Base-by-base conservation (phyloP, 2,888 invertebrate genomes). In the Heliconius cydno region DNA sequence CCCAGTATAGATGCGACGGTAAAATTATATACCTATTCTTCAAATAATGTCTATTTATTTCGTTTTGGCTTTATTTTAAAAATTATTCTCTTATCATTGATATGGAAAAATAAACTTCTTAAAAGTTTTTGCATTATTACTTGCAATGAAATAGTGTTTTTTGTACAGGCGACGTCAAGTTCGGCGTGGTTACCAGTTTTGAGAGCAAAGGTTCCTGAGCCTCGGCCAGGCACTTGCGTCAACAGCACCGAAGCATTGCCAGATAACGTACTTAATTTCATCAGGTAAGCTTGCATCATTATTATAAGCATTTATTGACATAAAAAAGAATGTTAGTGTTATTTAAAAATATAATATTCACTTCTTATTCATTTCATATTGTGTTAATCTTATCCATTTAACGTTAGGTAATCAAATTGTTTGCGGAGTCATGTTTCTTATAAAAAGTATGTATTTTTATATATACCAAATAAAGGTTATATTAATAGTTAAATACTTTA, bases 131-230 rank as follows among this genome's bases (percentile, higher is more conserved):
- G 22, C 15, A 9, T 30, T 7, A 30, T 12, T 15, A 25, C 28
- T 65, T 13, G 57, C n/a, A 57, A n/a, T 15, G 3, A 41, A 41
- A 70, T 13, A 70, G n/a, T 68, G 25, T 79, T 38, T 81, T 57
- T 68, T 78, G 38, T 63, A 34, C 83, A 97, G 94, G 95, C 96
- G 0, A 95, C 96, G 0, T 96, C 96, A 9, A 95, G 96, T 80
- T 96, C 96, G 15, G 96, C 96, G 34, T 97, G 97, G 97, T 90
- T 97, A 83, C 96, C 97, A 0, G 96, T 97, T 41, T 91, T 96
- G 22, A 94, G 96, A 63, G 95, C 96, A 65, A 93, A 96, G 81
- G 96, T 96, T 28, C 96, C 97, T 2, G 95, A 95, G 79, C 96
- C 96, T 15, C 90, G 97, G 30, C 97, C 97, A 0, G 97, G 97